Percentiles rank a stretch among this genome's conserved stretches.
Evolutionary conservation across 53 echinoderm and acorn worm species (phyloP).

Genomic region (Actinopyga echinites): DNA sequence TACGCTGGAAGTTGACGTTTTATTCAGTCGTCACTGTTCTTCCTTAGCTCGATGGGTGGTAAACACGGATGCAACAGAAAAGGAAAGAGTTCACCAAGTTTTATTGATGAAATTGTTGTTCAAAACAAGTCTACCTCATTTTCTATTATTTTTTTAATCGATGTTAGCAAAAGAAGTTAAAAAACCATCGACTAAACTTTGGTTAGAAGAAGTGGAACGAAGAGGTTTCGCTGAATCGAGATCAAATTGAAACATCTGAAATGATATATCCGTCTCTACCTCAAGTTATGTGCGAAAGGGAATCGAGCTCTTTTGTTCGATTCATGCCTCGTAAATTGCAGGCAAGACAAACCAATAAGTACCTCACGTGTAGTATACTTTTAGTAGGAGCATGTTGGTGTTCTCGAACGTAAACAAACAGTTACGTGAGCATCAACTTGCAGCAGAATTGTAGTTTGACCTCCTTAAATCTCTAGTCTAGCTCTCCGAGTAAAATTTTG

Average conservation of each 20-base stretch:
- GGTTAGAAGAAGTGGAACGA: constrained; percentile 26
- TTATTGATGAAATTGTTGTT: constrained; percentile 49
- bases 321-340: constrained; percentile 23
- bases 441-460: constrained; percentile 43
- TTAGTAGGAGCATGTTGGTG: constrained; percentile 35
- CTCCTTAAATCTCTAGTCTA: constrained; percentile 33
- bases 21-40: too few species aligned
- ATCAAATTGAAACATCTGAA: background rate
- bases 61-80: constrained; percentile 36
- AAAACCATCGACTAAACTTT: constrained; percentile 26
- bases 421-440: constrained; percentile 16
- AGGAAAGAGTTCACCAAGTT: constrained; percentile 39
- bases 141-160: constrained; percentile 33
- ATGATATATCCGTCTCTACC: constrained; percentile 38
- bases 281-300: constrained; percentile 44
- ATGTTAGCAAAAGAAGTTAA: constrained; percentile 24
- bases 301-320: background rate
- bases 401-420: constrained; percentile 4
- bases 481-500: constrained; percentile 14
- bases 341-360: constrained; percentile 44
- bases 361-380: constrained; percentile 44
- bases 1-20: too few species aligned
- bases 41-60: constrained; percentile 38
- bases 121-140: constrained; percentile 49
- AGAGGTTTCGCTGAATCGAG: background rate